A percentile compares a stretch with the other conserved stretches of the same genome.
Evolutionary conservation across 2,797 vertebrate species (phyloP).

Genomic region (Momotus momota): DNA sequence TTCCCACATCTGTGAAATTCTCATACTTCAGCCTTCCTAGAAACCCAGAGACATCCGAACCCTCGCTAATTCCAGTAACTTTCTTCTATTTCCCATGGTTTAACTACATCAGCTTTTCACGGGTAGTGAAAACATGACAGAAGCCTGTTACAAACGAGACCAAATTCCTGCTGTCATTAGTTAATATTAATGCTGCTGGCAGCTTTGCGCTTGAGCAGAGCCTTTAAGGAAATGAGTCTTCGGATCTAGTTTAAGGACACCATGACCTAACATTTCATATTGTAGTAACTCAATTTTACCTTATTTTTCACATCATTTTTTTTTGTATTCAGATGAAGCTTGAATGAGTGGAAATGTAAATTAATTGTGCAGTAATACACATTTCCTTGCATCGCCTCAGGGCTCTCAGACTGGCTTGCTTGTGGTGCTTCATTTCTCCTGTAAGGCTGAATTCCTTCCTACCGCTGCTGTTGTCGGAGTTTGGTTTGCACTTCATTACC

Average conservation of each 20-base stretch:
- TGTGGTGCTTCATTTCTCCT: not conserved
- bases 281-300: not conserved
- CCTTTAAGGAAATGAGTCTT: not conserved
- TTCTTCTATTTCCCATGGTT: conserved; percentile 12
- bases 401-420: not conserved
- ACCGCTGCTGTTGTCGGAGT: no score
- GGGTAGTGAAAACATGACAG: not conserved
- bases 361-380: not conserved
- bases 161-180: not conserved
- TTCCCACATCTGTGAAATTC: conserved; percentile 62
- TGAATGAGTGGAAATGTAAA: not conserved
- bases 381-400: not conserved
- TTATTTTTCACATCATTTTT: not conserved
- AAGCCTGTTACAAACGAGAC: not conserved
- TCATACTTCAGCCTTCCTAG: conserved; percentile 60
- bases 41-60: conserved; percentile 50
- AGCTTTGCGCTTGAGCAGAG: not conserved
- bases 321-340: not conserved
- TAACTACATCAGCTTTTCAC: not conserved
- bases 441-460: not conserved
- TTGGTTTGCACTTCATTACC: not conserved
- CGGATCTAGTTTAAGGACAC: not conserved
- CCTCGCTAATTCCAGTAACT: conserved; percentile 38
- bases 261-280: not conserved
- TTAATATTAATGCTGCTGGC: not conserved